phyloP scores from a whole-genome alignment of 2,797 vertebrate species.

The Gadopsis marmoratus region DNA sequence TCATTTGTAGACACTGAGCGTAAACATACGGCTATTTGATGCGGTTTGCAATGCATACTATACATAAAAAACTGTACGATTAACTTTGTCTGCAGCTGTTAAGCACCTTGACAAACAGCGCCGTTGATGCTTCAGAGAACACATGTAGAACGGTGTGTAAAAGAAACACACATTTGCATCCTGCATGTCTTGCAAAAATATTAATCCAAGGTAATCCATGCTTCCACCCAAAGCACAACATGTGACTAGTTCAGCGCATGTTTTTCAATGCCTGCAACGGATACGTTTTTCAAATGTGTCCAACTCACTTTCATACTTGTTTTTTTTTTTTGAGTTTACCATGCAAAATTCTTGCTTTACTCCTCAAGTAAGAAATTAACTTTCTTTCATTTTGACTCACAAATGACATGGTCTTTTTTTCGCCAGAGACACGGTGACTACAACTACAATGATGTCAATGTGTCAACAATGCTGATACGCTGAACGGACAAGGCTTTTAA shows the following conservation, averaged over 20 bases:
- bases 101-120: background rate
- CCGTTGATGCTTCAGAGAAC: slow-evolving; percentile 2
- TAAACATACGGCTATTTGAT: background rate
- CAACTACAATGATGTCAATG: background rate
- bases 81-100: slow-evolving; percentile 27
- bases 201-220: background rate
- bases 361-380: background rate
- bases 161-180: slow-evolving; percentile 1
- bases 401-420: background rate
- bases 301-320: slow-evolving; percentile 8
- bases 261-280: slow-evolving; percentile 17
- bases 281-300: background rate
- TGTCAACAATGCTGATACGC: background rate
- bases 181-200: background rate
- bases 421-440: background rate
- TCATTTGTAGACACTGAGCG: background rate
- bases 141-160: slow-evolving; percentile 11
- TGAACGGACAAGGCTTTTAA: background rate
- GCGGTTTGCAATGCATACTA: background rate
- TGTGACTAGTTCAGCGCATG: slow-evolving; percentile 10
- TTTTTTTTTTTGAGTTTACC: background rate
- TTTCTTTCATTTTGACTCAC: background rate
- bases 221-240: slow-evolving; percentile 13
- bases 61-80: background rate
- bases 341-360: background rate